A percentile compares a stretch with the other conserved stretches of the same genome.
phyloP scores from a whole-genome alignment of 2,888 invertebrate species.

The Pseudanteris insignis region DNA sequence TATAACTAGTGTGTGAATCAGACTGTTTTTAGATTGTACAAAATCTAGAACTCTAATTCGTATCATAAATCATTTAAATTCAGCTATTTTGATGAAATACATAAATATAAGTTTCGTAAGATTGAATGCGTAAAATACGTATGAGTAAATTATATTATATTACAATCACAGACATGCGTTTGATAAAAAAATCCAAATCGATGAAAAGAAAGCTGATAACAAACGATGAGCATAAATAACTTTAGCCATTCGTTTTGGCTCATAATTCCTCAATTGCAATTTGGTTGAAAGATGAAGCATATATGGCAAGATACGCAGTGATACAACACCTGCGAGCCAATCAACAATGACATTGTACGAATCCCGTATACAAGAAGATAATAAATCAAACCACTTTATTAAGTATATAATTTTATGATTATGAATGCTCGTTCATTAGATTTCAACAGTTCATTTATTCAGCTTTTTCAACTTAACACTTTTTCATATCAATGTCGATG shows the following conservation, averaged over 20 bases:
- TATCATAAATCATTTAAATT: no score
- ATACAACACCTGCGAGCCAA: slow-evolving; percentile 55
- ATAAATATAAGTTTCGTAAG: no score
- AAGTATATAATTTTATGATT: slow-evolving; percentile 6
- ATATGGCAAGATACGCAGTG: slow-evolving; percentile 29
- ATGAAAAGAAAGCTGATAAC: slow-evolving; percentile 24
- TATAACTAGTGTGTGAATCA: no score
- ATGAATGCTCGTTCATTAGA: slow-evolving; percentile 20
- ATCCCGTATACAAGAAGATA: slow-evolving; percentile 33
- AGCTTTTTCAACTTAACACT: no score
- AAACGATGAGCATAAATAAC: slow-evolving; percentile 36
- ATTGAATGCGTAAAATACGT: no score
- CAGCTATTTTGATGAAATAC: no score
- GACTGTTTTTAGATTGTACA: no score
- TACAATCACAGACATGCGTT: no score
- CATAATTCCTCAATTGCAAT: slow-evolving; percentile 40
- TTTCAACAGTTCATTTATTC: slow-evolving; percentile 1
- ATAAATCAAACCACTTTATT: slow-evolving; percentile 53
- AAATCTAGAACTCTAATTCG: no score
- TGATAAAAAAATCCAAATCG: no score
- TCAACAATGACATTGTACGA: slow-evolving; percentile 50
- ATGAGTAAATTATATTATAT: no score
- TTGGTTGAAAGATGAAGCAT: slow-evolving; percentile 24
- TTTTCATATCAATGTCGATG: neutral
- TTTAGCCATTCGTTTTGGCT: slow-evolving; percentile 32